Conservation (phyloP, 2,888 invertebrate genomes). For the Campaea margaritaria region DNA sequence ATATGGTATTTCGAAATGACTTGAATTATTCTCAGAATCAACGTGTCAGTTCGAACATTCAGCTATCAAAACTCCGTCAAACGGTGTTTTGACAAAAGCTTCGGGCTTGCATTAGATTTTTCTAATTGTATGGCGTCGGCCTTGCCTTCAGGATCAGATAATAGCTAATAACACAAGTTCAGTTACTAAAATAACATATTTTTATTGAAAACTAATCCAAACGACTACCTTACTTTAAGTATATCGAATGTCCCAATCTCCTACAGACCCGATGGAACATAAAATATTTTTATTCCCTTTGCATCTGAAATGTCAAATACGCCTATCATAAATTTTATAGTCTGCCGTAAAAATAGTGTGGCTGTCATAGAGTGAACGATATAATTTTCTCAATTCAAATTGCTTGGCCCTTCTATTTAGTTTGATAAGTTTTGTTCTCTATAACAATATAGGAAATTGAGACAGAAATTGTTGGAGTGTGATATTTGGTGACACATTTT, state of each 20-base stretch:
- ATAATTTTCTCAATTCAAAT: slow-evolving; percentile 37
- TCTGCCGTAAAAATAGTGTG: slow-evolving; percentile 38
- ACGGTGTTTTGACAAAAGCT: no score
- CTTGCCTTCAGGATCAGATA: neutral
- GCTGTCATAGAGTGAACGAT: slow-evolving; percentile 40
- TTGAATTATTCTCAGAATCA: no score
- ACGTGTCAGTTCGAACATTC: no score
- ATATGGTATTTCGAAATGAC: no score
- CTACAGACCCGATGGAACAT: slow-evolving; percentile 33
- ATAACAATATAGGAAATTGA: slow-evolving; percentile 13
- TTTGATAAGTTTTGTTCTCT: slow-evolving; percentile 10
- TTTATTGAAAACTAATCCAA: neutral
- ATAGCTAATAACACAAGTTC: neutral
- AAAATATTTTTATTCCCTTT: slow-evolving; percentile 41
- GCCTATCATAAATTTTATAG: slow-evolving; percentile 42
- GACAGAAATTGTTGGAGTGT: slow-evolving; percentile 9
- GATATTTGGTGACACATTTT: slow-evolving; percentile 21
- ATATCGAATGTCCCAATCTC: slow-evolving; percentile 26
- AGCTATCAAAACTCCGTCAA: no score
- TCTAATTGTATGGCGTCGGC: neutral
- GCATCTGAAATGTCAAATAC: slow-evolving; percentile 45
- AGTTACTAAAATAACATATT: neutral
- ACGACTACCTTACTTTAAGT: slow-evolving; percentile 12
- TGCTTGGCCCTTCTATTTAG: slow-evolving; percentile 12
- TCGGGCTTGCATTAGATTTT: no score